Base-by-base conservation (phyloP, 1,140 invertebrate genomes). In the Diploscapter pachys region DNA sequence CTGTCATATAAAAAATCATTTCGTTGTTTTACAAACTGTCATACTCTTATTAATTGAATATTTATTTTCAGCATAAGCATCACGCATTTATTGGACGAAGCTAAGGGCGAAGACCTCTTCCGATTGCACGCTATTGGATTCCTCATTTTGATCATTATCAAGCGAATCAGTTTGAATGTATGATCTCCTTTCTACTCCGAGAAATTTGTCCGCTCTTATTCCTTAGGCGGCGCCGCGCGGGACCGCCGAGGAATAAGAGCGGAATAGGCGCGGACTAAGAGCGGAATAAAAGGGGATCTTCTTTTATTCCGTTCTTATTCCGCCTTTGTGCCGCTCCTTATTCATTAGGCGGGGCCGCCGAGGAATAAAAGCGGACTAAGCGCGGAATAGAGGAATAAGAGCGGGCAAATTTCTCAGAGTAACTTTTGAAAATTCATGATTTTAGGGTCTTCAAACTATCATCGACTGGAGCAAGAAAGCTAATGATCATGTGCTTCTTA, bases 51-150 rank as follows among this genome's bases (percentile, higher is more conserved):
- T 65, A 8, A 6, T 31, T 8, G 13, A 6, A 9, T 9, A 65
- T 65, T 31, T 31, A 63, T 8, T 13, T 70, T 59, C 67, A 70
- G 67, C 11, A 6, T 5, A 2, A 54, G 65, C 3, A 4, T 55
- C 8, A 56, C 62, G 0, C 57, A 68, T 9, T 55, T 61, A 5
- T 11, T 74, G 0, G 63, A 68, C 31, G 56, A 57, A 13, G 63
- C 72, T 13, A 74, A 74, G 59, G 56, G 57, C 2, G 72, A 74
- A 31, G 72, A 74, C 31, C 52, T 74, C 56, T 74, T 74, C 65
- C 72, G 72, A 11, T 8, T 74, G 9, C 72, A 74, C 31, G 64
- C 57, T 9, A 57, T 74, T 3, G 56, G 48, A 2, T 53, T 74
- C 5, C 63, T 74, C 4, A 3, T 74, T 11, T 48, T 54, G 9